These are phyloP conservation scores for Forbesichthys agassizii DNA, from an alignment of 2,113 vertebrate species.

Conservation along the genomic window DNA sequence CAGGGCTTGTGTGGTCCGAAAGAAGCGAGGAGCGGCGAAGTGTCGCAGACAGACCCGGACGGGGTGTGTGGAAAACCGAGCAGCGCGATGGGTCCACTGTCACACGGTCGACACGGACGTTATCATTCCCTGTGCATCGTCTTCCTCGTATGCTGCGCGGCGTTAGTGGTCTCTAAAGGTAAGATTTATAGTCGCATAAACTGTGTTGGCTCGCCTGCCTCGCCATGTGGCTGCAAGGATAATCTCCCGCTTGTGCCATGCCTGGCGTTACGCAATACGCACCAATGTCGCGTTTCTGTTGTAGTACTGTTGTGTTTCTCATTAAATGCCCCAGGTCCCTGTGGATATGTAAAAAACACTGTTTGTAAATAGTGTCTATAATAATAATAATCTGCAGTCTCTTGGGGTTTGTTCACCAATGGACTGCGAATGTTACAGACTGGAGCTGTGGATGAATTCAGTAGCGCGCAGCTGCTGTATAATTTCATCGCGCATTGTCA, in stretches of 20 bases:
- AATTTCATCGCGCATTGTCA: too few species aligned
- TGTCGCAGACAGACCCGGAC: slow-evolving; percentile 22
- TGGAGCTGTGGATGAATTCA: too few species aligned
- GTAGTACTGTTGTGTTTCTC: neutral
- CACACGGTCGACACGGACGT: slow-evolving; percentile 61
- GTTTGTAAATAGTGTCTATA: neutral
- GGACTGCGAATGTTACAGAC: too few species aligned
- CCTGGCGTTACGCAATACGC: slow-evolving; percentile 33
- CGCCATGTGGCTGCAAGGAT: neutral
- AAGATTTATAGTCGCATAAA: slow-evolving; percentile 36
- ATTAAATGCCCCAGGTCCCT: neutral
- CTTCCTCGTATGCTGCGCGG: slow-evolving; percentile 56
- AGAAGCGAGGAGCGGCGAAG: slow-evolving; percentile 28
- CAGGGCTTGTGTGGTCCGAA: neutral
- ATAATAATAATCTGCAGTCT: neutral
- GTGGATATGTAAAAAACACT: neutral
- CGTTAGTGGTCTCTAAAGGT: slow-evolving; percentile 69
- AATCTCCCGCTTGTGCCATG: slow-evolving; percentile 15
- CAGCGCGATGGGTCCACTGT: slow-evolving; percentile 60
- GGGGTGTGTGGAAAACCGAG: slow-evolving; percentile 39
- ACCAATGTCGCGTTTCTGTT: neutral
- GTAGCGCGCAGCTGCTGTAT: too few species aligned
- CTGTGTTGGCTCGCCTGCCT: neutral
- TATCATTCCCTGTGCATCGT: slow-evolving; percentile 59
- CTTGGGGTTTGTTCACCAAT: neutral